phyloP scores from a whole-genome alignment of 2,113 vertebrate species.

The Dicaeum eximium region DNA sequence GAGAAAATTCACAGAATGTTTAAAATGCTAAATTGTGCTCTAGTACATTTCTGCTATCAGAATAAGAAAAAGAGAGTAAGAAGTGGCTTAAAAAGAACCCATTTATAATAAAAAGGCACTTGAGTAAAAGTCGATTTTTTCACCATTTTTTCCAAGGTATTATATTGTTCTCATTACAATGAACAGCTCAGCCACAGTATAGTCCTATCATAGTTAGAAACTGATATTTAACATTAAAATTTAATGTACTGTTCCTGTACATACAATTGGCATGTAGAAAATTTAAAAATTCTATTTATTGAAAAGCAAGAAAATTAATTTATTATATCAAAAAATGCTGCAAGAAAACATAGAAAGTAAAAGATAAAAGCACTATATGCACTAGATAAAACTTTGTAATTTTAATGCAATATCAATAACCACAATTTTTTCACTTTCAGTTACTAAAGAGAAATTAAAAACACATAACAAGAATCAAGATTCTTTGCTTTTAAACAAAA shows the following conservation, averaged over 20 bases:
- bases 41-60: background rate
- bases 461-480: rapidly evolving
- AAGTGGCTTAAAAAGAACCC: background rate
- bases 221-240: background rate
- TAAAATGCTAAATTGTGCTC: background rate
- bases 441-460: background rate
- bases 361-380: background rate
- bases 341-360: background rate
- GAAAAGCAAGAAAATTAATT: background rate
- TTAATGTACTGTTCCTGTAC: background rate
- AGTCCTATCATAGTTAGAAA: background rate
- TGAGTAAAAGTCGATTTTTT: background rate
- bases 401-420: background rate
- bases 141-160: background rate
- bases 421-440: background rate
- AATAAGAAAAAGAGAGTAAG: background rate
- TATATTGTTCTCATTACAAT: background rate
- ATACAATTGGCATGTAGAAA: background rate
- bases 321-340: background rate
- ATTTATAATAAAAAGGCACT: background rate
- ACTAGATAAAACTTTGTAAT: background rate
- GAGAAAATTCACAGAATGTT: background rate
- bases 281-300: background rate
- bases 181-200: background rate
- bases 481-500: background rate